Evolutionary conservation across 1,140 invertebrate genomes (phyloP).

Genomic region (Mamestra configurata): DNA sequence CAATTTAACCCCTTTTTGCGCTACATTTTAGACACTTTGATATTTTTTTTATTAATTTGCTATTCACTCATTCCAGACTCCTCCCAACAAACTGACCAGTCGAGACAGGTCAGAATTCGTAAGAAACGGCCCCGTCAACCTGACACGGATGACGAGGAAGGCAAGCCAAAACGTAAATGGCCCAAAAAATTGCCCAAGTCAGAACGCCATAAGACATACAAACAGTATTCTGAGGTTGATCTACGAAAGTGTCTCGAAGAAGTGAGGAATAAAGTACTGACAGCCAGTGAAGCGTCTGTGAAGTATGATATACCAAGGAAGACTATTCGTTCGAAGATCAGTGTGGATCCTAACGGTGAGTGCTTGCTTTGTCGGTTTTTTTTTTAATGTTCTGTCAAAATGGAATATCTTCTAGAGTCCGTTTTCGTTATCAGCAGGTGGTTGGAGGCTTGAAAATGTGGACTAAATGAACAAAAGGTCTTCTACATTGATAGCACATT

Average conservation of each 20-base stretch:
- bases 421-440: no score
- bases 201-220: slow-evolving; percentile 59
- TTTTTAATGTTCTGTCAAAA: neutral
- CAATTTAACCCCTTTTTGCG: no score
- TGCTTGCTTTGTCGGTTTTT: neutral
- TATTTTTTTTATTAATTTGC: no score
- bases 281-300: slow-evolving; percentile 8
- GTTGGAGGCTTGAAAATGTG: no score
- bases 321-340: slow-evolving; percentile 38
- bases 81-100: neutral
- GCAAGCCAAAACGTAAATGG: slow-evolving; percentile 52
- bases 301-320: slow-evolving; percentile 49
- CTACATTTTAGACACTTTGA: no score
- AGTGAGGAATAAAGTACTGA: slow-evolving; percentile 16
- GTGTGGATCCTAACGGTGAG: slow-evolving; percentile 37
- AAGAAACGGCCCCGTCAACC: neutral
- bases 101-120: neutral
- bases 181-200: slow-evolving; percentile 58
- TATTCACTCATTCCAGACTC: neutral
- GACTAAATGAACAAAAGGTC: no score
- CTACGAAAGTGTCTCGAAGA: slow-evolving; percentile 26
- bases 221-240: slow-evolving; percentile 60
- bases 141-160: neutral
- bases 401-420: neutral
- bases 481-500: no score